Conservation (phyloP, 2,888 invertebrate species). For the Sisyra nigra region DNA sequence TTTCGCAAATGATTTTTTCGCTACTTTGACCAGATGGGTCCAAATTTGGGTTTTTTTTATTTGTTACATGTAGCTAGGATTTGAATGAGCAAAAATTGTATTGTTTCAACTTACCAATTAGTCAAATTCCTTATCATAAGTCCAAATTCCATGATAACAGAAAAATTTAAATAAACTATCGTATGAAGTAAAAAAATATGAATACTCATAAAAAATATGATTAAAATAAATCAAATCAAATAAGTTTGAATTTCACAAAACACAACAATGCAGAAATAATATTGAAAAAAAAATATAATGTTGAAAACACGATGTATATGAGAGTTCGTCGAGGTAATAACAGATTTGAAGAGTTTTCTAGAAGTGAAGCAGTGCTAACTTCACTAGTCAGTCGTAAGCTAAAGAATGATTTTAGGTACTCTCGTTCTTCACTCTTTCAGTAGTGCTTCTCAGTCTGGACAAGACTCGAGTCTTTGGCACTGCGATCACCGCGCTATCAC, state of each 20-base stretch:
- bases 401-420: slow-evolving; percentile 3
- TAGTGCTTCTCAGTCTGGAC: too few relatives aligned
- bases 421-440: not conserved
- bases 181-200: too few relatives aligned
- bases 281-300: not conserved
- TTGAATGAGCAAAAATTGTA: not conserved
- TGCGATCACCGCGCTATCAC: too few relatives aligned
- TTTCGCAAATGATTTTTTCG: too few relatives aligned
- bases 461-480: too few relatives aligned
- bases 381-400: slow-evolving; percentile 2
- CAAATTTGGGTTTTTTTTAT: too few relatives aligned
- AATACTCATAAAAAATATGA: too few relatives aligned
- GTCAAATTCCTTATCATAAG: slow-evolving; percentile 1
- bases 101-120: not conserved
- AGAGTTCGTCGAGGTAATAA: not conserved
- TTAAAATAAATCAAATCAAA: not conserved
- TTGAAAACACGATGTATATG: not conserved
- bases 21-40: too few relatives aligned
- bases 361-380: not conserved
- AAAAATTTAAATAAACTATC: not conserved
- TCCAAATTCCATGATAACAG: slow-evolving; percentile 1
- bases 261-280: not conserved
- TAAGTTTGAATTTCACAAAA: not conserved
- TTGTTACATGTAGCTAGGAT: too few relatives aligned
- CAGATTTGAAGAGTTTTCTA: not conserved